Evolutionary conservation across 2,113 vertebrate genomes (phyloP).

Genomic region (Collichthys lucidus): DNA sequence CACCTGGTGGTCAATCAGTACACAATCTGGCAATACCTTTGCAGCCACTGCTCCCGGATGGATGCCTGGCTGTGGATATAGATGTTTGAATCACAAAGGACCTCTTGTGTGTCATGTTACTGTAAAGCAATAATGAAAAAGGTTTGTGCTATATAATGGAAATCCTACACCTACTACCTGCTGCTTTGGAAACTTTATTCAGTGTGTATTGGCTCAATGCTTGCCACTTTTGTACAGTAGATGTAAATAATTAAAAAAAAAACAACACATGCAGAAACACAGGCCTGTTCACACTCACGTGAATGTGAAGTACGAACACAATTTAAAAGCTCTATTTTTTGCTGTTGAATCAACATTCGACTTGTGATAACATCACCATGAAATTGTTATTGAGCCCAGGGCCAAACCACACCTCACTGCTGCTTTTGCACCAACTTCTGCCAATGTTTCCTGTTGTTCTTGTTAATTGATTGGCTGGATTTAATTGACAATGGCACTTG

Average conservation of each 20-base stretch:
- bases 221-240: slow-evolving; percentile 67
- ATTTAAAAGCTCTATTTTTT: slow-evolving; percentile 39
- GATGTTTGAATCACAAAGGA: slow-evolving; percentile 18
- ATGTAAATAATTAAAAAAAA: slow-evolving; percentile 71
- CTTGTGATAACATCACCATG: slow-evolving; percentile 22
- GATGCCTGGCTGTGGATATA: not conserved
- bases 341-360: slow-evolving; percentile 9
- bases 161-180: slow-evolving; percentile 73
- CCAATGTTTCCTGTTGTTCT: slow-evolving; percentile 46
- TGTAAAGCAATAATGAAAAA: slow-evolving; percentile 42
- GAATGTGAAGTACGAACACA: slow-evolving; percentile 27
- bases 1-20: not conserved
- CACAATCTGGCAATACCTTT: not conserved
- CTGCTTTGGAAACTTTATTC: slow-evolving; percentile 43
- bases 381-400: slow-evolving; percentile 59
- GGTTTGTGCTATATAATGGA: slow-evolving; percentile 28
- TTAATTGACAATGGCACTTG: slow-evolving; percentile 62
- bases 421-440: slow-evolving; percentile 67
- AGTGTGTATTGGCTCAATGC: slow-evolving; percentile 42
- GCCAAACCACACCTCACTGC: slow-evolving; percentile 65
- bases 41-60: not conserved
- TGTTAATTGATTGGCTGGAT: slow-evolving; percentile 52
- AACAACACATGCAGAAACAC: slow-evolving; percentile 38
- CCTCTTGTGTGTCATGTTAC: not conserved
- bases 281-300: slow-evolving; percentile 35